These are phyloP conservation scores for Euphonia xanthogaster DNA, from an alignment of 2,797 vertebrate genomes.

Conservation along the genomic window DNA sequence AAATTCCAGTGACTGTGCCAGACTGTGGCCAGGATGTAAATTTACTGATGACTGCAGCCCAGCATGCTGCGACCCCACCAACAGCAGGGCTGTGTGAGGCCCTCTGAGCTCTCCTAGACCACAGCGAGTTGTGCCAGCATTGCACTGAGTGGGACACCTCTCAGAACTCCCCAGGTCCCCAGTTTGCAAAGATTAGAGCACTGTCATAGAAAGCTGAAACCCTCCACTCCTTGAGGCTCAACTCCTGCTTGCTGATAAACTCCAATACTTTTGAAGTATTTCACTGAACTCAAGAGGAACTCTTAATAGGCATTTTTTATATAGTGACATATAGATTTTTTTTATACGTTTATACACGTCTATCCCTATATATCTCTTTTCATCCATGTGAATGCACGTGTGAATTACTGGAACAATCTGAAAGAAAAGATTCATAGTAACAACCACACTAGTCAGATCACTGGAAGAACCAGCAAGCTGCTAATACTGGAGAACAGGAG, in stretches of 20 bases:
- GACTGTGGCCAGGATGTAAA: background rate
- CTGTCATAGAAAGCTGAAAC: background rate
- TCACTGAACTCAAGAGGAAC: background rate
- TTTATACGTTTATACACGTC: background rate
- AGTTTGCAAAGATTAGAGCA: background rate
- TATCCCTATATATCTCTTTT: background rate
- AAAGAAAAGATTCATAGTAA: background rate
- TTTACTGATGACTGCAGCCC: background rate
- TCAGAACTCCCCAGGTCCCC: background rate
- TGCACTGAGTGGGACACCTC: background rate
- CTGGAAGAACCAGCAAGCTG: background rate
- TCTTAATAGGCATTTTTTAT: background rate
- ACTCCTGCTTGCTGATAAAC: background rate
- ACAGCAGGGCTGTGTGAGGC: accelerated
- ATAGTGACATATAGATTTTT: background rate
- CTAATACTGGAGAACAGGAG: background rate
- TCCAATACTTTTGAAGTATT: background rate
- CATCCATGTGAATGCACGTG: background rate
- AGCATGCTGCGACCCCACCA: background rate
- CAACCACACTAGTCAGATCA: background rate
- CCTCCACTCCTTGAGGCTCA: background rate
- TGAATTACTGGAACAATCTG: background rate
- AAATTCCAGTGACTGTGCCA: background rate
- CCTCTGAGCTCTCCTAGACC: background rate
- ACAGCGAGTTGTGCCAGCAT: background rate